phyloP scores from a whole-genome alignment of 2,797 vertebrate genomes.

The Thaleichthys pacificus region DNA sequence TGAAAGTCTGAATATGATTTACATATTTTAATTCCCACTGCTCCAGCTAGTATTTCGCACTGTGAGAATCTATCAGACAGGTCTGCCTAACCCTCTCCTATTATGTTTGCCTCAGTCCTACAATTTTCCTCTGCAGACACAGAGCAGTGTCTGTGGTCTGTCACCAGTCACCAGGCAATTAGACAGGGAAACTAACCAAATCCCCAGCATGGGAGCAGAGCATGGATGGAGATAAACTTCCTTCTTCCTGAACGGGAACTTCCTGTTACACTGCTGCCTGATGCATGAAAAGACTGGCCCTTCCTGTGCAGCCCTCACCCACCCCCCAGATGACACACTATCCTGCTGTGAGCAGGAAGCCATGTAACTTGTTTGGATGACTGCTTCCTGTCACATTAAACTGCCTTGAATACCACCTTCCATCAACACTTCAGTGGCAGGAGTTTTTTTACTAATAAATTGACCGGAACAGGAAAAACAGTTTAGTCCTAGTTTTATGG shows the following conservation, averaged over 20 bases:
- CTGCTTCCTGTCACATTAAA: background rate
- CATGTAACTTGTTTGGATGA: constrained; percentile 1
- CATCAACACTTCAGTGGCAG: constrained; percentile 5
- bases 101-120: constrained; percentile 8
- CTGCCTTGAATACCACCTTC: background rate
- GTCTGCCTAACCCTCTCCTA: background rate
- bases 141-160: constrained; percentile 1
- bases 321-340: background rate
- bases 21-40: background rate
- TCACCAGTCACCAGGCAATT: constrained; percentile 15
- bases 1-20: background rate
- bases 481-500: background rate
- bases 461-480: background rate
- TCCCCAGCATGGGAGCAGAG: constrained; percentile 37
- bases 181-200: constrained; percentile 42
- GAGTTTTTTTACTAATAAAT: background rate
- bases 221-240: constrained; percentile 46
- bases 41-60: background rate
- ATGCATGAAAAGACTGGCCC: constrained; percentile 24
- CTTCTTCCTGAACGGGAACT: constrained; percentile 32
- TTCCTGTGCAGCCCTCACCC: constrained; percentile 44
- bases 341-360: constrained; percentile 21
- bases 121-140: constrained; percentile 31
- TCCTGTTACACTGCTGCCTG: constrained; percentile 60
- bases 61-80: constrained; percentile 1